A percentile compares a stretch with the other conserved stretches of the same genome.
Evolutionary conservation across 2,888 invertebrate species (phyloP).

Genomic region (Odiellus spinosus): DNA sequence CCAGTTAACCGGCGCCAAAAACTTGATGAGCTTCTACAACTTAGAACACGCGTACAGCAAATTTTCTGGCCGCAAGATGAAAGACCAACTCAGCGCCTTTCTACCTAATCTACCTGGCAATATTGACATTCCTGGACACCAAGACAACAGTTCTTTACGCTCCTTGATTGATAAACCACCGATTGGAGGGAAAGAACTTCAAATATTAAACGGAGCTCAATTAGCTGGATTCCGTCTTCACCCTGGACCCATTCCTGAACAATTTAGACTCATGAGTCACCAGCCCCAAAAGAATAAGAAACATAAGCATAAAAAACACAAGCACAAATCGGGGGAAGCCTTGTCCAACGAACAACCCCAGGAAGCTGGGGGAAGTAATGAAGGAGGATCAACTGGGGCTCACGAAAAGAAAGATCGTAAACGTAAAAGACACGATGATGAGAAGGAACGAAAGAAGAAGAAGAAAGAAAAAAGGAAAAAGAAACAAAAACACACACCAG

Average conservation of each 20-base stretch:
- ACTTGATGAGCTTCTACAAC: conserved; percentile 91
- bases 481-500: conserved; percentile 35
- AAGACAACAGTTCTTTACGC: conserved; percentile 33
- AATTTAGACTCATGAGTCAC: conserved; percentile 81
- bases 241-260: conserved; percentile 90
- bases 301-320: conserved; percentile 89
- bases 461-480: conserved; percentile 92
- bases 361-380: conserved; percentile 11
- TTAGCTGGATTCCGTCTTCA: conserved; percentile 84
- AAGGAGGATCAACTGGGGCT: conserved; percentile 12
- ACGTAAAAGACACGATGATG: conserved; percentile 80
- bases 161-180: conserved; percentile 70
- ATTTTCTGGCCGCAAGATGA: conserved; percentile 41
- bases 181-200: conserved; percentile 74
- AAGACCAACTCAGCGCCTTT: conserved; percentile 88
- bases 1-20: conserved; percentile 66
- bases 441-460: conserved; percentile 78
- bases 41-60: conserved; percentile 94
- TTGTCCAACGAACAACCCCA: conserved; percentile 21
- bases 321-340: conserved; percentile 24
- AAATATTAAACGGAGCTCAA: conserved; percentile 70
- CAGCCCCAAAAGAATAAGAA: conserved; percentile 72
- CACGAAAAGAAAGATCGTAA: conserved; percentile 89
- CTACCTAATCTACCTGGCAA: conserved; percentile 87
- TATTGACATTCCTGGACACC: conserved; percentile 71